Evolutionary conservation across 2,113 vertebrate species (phyloP), one percentile per base, ranked within the genome.

Genomic region (Peromyscus maniculatus): DNA sequence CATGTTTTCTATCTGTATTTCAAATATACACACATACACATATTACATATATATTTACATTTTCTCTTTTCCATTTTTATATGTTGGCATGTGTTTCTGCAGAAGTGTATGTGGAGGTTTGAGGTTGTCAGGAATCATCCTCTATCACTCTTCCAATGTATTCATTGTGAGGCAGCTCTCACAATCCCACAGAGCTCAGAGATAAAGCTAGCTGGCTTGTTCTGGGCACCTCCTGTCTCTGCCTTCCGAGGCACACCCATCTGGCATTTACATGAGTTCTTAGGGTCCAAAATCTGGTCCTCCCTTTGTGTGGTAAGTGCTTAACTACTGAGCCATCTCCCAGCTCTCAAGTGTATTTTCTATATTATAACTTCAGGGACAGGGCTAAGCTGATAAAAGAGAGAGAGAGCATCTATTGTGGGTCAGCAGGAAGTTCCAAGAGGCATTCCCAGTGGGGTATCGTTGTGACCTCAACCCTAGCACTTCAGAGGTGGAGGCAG

Each of bases 1-100:
- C 67, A 46, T 78, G 52, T 78, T 96, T 91, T 96, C 62, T 93
- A 4, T 74, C 6, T 79, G 43, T 96, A 79, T 66, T 92, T 88
- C 7, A 91, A 57, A 67, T 71, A 83, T 87, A 55, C 84, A 87
- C 9, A 46, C 28, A 87, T 82, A 19, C 4, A 46, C 9, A 6
- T 26, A 64, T 46, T 55, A 8, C 43, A 43, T 55, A 79, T 55
- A 19, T 79, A 19, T 79, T 31, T 55, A 86, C 15, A 49, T 87
- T 46, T 49, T 87, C 15, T 84, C 26, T 79, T 43, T 72, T 91
- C 82, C 43, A 16, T 55, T 72, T 55, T 49, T 55, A 39, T 69
- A 49, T 52, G 82, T 16, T 59, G 64, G n/a, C 24, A 64, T 66
- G 8, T 62, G 57, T 43, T 84, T 84, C n/a, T 43, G n/a, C 80